Conservation (phyloP, 1,140 invertebrate genomes). For the Eulimnadia texana region DNA sequence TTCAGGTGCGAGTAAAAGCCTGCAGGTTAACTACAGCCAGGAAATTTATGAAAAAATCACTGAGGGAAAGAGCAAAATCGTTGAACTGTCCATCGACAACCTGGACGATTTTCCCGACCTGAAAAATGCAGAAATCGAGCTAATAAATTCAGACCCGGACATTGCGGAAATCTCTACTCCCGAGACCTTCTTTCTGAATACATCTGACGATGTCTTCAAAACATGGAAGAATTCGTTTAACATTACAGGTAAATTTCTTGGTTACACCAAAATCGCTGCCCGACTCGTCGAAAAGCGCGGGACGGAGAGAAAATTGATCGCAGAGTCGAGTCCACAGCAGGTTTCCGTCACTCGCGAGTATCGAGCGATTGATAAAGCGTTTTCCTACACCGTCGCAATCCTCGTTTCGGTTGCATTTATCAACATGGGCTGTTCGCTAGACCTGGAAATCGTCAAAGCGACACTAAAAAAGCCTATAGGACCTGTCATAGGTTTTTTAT, state of each 20-base stretch:
- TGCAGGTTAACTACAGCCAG: conserved; percentile 25
- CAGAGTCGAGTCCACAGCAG: conserved; percentile 27
- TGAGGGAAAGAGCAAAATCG: conserved; percentile 16
- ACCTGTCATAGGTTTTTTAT: conserved; percentile 62
- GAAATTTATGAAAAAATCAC: conserved; percentile 20
- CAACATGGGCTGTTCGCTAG: conserved; percentile 84
- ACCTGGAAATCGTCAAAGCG: conserved; percentile 51
- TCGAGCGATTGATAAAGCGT: conserved; percentile 53
- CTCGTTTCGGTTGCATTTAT: conserved; percentile 76
- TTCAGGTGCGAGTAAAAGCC: conserved; percentile 14
- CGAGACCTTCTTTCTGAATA: not conserved
- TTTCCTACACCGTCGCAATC: conserved; percentile 56
- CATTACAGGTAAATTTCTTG: conserved; percentile 44
- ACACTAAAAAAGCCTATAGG: conserved; percentile 62
- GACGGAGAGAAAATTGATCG: conserved; percentile 12
- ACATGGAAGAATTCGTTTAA: conserved; percentile 35
- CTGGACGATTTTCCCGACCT: conserved; percentile 8
- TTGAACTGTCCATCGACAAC: conserved; percentile 19
- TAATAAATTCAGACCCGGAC: conserved; percentile 18
- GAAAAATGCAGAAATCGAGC: conserved; percentile 15
- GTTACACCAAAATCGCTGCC: conserved; percentile 32
- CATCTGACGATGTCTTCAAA: not conserved
- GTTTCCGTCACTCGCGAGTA: conserved; percentile 46
- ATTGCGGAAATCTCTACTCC: conserved; percentile 14
- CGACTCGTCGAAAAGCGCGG: conserved; percentile 19